phyloP scores from a whole-genome alignment of 2,113 vertebrate genomes.

The Mustelus asterias region DNA sequence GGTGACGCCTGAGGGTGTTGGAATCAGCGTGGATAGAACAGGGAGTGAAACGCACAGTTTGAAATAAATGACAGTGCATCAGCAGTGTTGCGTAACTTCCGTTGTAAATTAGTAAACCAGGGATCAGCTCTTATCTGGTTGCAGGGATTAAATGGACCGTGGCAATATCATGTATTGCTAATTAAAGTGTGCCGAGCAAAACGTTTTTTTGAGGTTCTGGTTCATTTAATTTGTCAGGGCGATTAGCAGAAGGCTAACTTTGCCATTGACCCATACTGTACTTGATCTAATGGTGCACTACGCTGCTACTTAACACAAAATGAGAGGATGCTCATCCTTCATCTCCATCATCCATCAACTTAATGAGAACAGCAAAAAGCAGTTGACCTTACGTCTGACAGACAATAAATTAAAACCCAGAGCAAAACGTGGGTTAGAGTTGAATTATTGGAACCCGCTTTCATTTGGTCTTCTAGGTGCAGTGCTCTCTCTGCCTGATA shows the following conservation, averaged over 20 bases:
- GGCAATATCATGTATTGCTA: neutral
- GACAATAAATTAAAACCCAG: neutral
- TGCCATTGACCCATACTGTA: neutral
- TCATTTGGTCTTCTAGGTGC: neutral
- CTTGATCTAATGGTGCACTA: neutral
- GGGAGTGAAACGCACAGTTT: neutral
- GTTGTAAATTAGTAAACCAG: neutral
- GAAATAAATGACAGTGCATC: neutral
- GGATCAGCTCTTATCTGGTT: neutral
- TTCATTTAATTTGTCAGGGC: neutral
- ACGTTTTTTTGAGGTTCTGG: neutral
- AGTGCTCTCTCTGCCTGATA: neutral
- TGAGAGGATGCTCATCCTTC: neutral
- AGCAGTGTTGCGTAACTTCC: neutral
- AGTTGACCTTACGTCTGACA: slow-evolving; percentile 6
- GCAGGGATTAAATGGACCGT: neutral
- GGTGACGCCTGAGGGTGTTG: neutral
- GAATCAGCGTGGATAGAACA: neutral
- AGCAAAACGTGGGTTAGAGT: neutral
- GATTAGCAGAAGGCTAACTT: neutral
- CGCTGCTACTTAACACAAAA: neutral
- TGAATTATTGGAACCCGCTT: neutral
- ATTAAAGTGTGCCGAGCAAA: neutral
- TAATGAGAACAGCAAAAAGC: neutral
- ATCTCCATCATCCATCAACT: neutral